Evolutionary conservation across 1,140 invertebrate genomes (phyloP).

Genomic region (Drosophila melanica): DNA sequence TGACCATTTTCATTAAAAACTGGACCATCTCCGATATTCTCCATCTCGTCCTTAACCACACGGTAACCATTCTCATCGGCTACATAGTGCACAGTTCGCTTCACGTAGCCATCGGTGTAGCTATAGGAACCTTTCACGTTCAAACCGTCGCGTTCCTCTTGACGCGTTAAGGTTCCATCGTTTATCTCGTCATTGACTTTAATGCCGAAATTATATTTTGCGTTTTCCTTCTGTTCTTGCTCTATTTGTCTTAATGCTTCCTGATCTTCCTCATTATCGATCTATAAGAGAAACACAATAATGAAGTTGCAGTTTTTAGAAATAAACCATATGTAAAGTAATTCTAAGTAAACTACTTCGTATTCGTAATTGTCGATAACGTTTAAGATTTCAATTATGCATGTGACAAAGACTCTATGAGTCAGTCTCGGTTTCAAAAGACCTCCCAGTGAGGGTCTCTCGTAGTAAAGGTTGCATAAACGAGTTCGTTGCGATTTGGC

Average conservation of each 20-base stretch:
- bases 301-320: not conserved
- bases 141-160: constrained; percentile 85
- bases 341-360: no score
- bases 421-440: no score
- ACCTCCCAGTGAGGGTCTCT: no score
- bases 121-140: constrained; percentile 85
- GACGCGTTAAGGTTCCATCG: constrained; percentile 84
- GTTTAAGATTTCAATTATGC: not conserved
- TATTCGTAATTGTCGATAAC: not conserved
- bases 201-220: constrained; percentile 85
- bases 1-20: constrained; percentile 84
- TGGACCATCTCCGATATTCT: constrained; percentile 85
- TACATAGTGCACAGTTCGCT: constrained; percentile 85
- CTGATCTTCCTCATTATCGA: constrained; percentile 10
- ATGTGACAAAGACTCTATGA: no score
- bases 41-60: constrained; percentile 84
- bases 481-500: no score
- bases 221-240: constrained; percentile 63
- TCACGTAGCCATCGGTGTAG: constrained; percentile 86
- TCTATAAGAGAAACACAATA: constrained; percentile 12
- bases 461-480: no score
- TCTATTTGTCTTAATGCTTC: constrained; percentile 49
- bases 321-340: not conserved
- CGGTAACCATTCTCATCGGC: constrained; percentile 87
- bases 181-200: constrained; percentile 85